These are phyloP conservation scores for Allophyes oxyacanthae DNA, from an alignment of 2,888 invertebrate genomes.

Conservation along the genomic window DNA sequence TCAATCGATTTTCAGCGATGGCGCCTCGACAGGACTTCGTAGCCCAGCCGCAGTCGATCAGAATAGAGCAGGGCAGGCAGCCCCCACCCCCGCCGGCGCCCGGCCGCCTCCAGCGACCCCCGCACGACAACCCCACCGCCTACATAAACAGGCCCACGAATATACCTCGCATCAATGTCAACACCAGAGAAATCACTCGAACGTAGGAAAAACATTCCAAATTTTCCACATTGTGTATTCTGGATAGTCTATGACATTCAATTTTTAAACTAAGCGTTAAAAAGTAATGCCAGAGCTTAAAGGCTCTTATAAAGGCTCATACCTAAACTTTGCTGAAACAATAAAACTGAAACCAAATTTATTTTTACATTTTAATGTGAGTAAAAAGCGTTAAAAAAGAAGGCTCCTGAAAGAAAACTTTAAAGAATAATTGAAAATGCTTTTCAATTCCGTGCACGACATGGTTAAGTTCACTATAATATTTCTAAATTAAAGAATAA, in stretches of 20 bases:
- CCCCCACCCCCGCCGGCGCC: constrained; percentile 80
- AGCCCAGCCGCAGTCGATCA: constrained; percentile 70
- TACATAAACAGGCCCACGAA: constrained; percentile 73
- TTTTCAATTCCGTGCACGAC: too few species aligned
- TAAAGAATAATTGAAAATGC: too few species aligned
- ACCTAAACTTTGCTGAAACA: too few species aligned
- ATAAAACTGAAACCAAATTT: too few species aligned
- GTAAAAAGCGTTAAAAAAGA: too few species aligned
- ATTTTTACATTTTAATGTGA: too few species aligned
- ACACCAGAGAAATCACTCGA: constrained; percentile 58
- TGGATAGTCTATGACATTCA: constrained; percentile 18
- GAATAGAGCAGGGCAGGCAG: constrained; percentile 66
- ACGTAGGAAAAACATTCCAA: constrained; percentile 38
- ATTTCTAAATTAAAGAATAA: too few species aligned
- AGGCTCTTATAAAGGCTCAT: too few species aligned
- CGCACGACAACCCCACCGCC: constrained; percentile 79
- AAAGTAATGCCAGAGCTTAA: constrained; percentile 6
- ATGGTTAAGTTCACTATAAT: too few species aligned
- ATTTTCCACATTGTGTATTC: constrained; percentile 33
- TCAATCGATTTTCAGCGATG: constrained; percentile 71
- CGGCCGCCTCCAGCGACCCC: constrained; percentile 82
- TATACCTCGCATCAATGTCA: constrained; percentile 61
- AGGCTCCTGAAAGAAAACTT: too few species aligned
- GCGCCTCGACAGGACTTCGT: constrained; percentile 81
- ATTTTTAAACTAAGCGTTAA: constrained; percentile 2